Percentiles rank a stretch among this genome's conserved stretches.
These are phyloP conservation scores for Holacanthella duospinosa DNA, from an alignment of 2,888 invertebrate species.

Conservation along the genomic window DNA sequence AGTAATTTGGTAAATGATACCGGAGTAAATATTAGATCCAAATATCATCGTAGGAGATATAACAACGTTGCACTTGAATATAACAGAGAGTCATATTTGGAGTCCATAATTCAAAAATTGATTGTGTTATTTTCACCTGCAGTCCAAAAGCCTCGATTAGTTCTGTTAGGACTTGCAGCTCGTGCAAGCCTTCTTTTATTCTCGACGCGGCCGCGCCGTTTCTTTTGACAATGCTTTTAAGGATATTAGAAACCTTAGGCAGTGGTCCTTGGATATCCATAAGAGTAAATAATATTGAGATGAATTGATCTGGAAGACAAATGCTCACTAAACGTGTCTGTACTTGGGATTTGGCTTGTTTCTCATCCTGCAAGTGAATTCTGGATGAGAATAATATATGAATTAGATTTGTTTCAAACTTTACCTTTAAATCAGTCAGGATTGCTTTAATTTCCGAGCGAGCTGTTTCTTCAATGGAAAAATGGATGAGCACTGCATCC, in stretches of 20 bases:
- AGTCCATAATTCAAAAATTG: conserved; percentile 4
- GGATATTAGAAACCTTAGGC: conserved; percentile 51
- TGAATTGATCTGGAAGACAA: conserved; percentile 57
- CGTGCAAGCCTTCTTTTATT: conserved; percentile 60
- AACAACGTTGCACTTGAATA: conserved; percentile 49
- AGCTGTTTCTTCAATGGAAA: conserved; percentile 58
- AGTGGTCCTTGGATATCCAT: conserved; percentile 57
- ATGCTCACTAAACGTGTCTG: conserved; percentile 57
- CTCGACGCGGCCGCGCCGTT: conserved; percentile 56
- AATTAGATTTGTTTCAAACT: not conserved
- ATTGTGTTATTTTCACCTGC: conserved; percentile 47
- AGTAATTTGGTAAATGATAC: conserved; percentile 58
- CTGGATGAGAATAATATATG: not conserved
- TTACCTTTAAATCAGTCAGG: conserved; percentile 39
- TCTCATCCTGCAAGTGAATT: conserved; percentile 46
- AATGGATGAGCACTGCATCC: conserved; percentile 63
- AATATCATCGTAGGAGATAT: conserved; percentile 53
- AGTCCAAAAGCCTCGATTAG: conserved; percentile 64
- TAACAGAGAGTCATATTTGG: conserved; percentile 8
- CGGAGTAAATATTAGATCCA: conserved; percentile 55
- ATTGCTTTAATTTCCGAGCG: conserved; percentile 40
- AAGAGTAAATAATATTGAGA: conserved; percentile 53
- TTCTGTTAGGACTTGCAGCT: conserved; percentile 61
- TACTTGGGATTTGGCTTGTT: conserved; percentile 58
- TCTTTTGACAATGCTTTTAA: conserved; percentile 57